Base-by-base conservation (phyloP, 2,888 invertebrate species). In the Dasysyrphus tricinctus region DNA sequence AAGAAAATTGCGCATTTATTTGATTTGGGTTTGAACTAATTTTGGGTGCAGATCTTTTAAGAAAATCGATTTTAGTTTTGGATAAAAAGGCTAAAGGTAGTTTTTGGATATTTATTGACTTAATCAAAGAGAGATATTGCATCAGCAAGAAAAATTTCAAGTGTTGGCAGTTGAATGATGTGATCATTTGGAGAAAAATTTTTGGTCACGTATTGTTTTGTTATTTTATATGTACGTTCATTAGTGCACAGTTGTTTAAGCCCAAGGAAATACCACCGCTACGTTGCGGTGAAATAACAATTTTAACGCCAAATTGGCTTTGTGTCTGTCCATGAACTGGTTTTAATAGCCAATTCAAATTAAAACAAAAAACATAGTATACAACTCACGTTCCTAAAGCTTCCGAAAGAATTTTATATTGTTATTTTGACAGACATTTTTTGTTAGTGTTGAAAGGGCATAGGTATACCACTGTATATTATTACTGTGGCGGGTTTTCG, bases 281-380 rank as follows among this genome's bases (percentile, higher is more conserved):
- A 5, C 2, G 3, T 5, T 7, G 32, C 5, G 7, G 32, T 5
- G 5, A 32, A 32, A 32, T 7, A 32, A 32, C 32, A 3, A 32
- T 32, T 32, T 3, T 5, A 32, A 32, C 32, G n/a, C 5, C 32
- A 5, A 6, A 32, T 32, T 32, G 7, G 5, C 5, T 32, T 32
- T 5, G 29, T 59, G 59, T 84, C 51, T 78, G 88, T 24, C 84
- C 88, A 84, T 88, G 88, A 88, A 88, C 84, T 84, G 84, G 78
- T 78, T 84, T 80, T 65, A 56, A 56, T 77, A 69, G 56, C 61
- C 69, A 42, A 73, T 80, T 85, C 69, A 73, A 76, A 80, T 67
- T 54, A n/a, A n/a, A n/a, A 44, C 44, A 72, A 80, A 70, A 77
- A 34, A 39, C 19, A 44, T 39, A 16, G 6, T 12, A 47, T 42